Conservation (phyloP, 2,797 vertebrate genomes). For the Leptoclinus maculatus region DNA sequence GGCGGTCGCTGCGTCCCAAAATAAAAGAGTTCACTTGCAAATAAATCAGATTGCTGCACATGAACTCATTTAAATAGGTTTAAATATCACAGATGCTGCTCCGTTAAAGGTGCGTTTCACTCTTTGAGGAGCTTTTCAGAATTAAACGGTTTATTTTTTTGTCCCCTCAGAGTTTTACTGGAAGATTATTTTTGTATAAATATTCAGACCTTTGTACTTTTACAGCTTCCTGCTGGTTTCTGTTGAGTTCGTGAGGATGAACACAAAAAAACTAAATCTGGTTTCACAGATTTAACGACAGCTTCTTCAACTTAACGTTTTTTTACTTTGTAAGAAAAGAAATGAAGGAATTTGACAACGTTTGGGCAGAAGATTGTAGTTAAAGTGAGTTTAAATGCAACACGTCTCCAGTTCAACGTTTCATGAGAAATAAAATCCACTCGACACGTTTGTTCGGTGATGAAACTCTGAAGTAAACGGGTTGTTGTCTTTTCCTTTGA, state of each 20-base stretch:
- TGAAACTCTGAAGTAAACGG: neutral
- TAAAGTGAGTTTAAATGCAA: neutral
- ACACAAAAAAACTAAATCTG: neutral
- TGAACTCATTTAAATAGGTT: neutral
- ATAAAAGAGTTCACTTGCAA: too few species aligned
- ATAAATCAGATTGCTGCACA: too few species aligned
- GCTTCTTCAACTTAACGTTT: too few species aligned
- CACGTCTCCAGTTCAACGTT: too few species aligned
- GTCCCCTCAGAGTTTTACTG: neutral
- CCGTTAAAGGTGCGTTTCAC: too few species aligned
- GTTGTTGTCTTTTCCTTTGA: neutral
- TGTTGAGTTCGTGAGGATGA: neutral
- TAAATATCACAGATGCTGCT: too few species aligned
- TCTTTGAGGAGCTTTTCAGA: neutral
- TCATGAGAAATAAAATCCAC: too few species aligned
- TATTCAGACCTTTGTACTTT: neutral
- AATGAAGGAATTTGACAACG: neutral
- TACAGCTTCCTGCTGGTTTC: neutral
- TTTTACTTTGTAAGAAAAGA: too few species aligned
- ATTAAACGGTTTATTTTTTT: neutral
- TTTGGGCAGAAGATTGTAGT: neutral
- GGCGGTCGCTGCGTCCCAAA: too few species aligned
- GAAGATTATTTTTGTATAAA: neutral
- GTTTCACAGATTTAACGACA: neutral
- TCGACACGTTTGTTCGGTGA: neutral